phyloP scores from a whole-genome alignment of 2,797 vertebrate genomes.

The Hipposideros larvatus region DNA sequence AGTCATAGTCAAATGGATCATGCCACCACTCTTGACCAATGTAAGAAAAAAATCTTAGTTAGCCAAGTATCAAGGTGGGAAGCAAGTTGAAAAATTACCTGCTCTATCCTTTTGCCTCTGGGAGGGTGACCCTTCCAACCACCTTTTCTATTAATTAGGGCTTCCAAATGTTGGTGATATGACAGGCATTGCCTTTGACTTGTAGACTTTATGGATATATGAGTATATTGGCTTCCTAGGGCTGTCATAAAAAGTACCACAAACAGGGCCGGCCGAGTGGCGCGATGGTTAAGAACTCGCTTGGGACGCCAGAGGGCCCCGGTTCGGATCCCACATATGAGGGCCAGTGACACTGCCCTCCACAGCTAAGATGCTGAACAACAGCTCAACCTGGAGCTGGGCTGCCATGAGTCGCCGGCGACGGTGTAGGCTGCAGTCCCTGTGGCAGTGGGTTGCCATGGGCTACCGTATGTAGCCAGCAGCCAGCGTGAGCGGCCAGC shows the following conservation, averaged over 20 bases:
- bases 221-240: not conserved
- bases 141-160: not conserved
- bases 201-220: not conserved
- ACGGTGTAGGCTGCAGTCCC: too few relatives aligned
- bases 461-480: too few relatives aligned
- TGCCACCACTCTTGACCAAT: not conserved
- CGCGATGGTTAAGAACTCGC: too few relatives aligned
- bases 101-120: not conserved
- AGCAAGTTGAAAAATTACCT: not conserved
- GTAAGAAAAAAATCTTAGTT: conserved; percentile 9
- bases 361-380: too few relatives aligned
- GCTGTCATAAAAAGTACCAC: not conserved
- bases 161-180: not conserved
- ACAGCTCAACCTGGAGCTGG: too few relatives aligned
- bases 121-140: not conserved
- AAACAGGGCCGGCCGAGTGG: too few relatives aligned
- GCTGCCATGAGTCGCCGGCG: too few relatives aligned
- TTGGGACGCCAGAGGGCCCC: too few relatives aligned
- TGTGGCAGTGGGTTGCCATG: too few relatives aligned
- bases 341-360: too few relatives aligned
- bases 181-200: not conserved
- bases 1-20: not conserved
- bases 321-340: too few relatives aligned
- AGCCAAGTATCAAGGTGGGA: not conserved
- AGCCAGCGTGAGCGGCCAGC: too few relatives aligned